A percentile compares a stretch with the other conserved stretches of the same genome.
Evolutionary conservation across 2,113 vertebrate genomes (phyloP).

Genomic region (Amblyopsis rosae): DNA sequence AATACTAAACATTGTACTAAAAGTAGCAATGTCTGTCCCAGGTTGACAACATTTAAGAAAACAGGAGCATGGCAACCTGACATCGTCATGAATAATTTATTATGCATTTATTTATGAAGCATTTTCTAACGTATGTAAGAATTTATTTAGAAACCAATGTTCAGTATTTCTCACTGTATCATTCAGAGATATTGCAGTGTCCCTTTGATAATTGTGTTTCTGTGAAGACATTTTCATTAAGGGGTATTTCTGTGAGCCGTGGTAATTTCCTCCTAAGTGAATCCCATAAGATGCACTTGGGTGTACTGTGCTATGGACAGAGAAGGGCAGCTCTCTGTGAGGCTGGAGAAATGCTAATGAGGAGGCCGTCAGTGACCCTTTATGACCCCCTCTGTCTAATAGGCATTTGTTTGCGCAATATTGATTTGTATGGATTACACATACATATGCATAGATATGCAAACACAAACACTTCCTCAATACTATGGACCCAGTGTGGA

Average conservation of each 20-base stretch:
- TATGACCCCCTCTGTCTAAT: constrained; percentile 35
- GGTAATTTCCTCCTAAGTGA: constrained; percentile 9
- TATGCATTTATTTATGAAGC: no score
- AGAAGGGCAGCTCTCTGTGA: neutral
- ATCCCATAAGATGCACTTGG: neutral
- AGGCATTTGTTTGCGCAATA: constrained; percentile 10
- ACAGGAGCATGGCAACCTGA: no score
- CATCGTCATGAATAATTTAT: no score
- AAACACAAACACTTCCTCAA: neutral
- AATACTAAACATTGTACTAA: no score
- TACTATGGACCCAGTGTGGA: neutral
- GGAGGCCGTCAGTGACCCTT: constrained; percentile 12
- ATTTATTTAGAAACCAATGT: neutral
- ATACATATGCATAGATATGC: neutral
- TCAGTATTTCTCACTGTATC: neutral
- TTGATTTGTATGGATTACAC: neutral
- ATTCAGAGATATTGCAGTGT: neutral
- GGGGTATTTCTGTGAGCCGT: neutral
- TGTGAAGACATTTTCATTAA: neutral
- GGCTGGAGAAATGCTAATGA: constrained; percentile 19
- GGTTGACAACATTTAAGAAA: no score
- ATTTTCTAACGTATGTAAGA: neutral
- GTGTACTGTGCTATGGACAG: neutral
- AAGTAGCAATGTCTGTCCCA: no score
- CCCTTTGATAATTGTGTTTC: neutral